Base-by-base conservation (phyloP, 2,113 vertebrate genomes). In the Scartelaos histophorus region DNA sequence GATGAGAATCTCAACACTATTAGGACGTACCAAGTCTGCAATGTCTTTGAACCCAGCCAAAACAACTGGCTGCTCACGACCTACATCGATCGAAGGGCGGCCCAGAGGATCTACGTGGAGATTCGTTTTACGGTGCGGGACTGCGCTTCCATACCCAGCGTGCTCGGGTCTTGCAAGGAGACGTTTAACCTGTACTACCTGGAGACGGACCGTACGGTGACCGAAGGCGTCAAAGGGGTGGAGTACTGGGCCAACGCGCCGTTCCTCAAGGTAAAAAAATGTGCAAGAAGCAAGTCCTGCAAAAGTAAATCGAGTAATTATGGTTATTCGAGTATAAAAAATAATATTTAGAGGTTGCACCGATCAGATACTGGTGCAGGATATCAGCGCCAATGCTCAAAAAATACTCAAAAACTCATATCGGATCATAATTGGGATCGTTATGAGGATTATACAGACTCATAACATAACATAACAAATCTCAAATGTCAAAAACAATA, bases 31-130 rank as follows among this genome's bases (percentile, higher is more conserved):
- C 98, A 99, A 93, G 98, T 99, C 87, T 99, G 98, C 94, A 99
- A 98, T 0, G 98, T 99, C 83, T 99, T 99, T 57, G 97, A 98
- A 84, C 95, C 97, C 86, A 99, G 96, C 90, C 97, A 99, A 93
- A 99, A 99, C 93, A 99, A 99, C 91, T 99, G 98, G 98, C 95
- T 99, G 21, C 97, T 97, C 75, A 99, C 97, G 43, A 98, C 95
- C 0, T 97, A 98, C 91, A 95, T 99, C 73, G 95, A 97, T 88
- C 93, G 98, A 4, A 93, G 95, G 0, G 95, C 95, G 0, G 97
- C 98, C 2, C 97, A 98, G 24, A 95, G 98, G 24, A 95, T 99
- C 91, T 99, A 99, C 66, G 93, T 97, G 24, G 98, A 99, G 93
- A 98, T 99, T 93, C 96, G 97, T 80, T 99, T 99, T 92, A 99